Evolutionary conservation across 2,888 invertebrate species (phyloP), one percentile per base, ranked within the genome.

Genomic region (Trachelus troglodyta): DNA sequence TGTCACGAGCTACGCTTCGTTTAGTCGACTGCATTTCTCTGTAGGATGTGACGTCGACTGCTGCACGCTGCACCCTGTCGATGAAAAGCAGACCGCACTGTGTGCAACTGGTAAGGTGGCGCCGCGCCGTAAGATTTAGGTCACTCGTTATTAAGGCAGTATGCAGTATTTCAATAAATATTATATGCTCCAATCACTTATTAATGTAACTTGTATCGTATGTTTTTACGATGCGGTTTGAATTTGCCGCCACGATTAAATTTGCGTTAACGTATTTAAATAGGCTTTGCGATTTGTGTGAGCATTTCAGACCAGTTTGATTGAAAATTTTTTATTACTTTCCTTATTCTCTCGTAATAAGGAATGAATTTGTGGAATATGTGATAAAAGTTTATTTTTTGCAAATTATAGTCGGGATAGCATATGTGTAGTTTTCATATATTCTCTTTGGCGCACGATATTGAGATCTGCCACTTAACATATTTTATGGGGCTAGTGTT

Each of bases 1-100:
- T 89, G 89, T 89, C 88, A 84, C 87, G 82, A 82, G 85, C 76
- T 79, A 73, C 56, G 56, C 56, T 56, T 56, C 56, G 56, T 56
- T 56, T 9, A 23, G 56, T 56, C 56, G 23, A 56, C 56, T 56
- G 56, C 56, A 56, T 56, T 23, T 56, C 56, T 56, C 23, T 23
- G 56, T 56, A 56, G 56, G 56, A 56, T 56, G 56, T 56, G 56
- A 56, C 56, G 56, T 56, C 56, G 56, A 15, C 56, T 56, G 56
- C 56, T 56, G 56, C 23, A 56, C 56, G 23, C 56, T 56, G 56
- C 56, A 56, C 56, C 56, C 56, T 23, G 56, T 56, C 56, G 56
- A 56, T 56, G 56, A 56, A 23, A 56, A 56, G 56, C 56, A 56
- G 23, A 56, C 1, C 56, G 56, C 9, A 56, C 56, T 56, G 56